Evolutionary conservation across 23 tunicate genomes (phyloP), one percentile per base, ranked within the genome.

Genomic region (Ciona savignyi): DNA sequence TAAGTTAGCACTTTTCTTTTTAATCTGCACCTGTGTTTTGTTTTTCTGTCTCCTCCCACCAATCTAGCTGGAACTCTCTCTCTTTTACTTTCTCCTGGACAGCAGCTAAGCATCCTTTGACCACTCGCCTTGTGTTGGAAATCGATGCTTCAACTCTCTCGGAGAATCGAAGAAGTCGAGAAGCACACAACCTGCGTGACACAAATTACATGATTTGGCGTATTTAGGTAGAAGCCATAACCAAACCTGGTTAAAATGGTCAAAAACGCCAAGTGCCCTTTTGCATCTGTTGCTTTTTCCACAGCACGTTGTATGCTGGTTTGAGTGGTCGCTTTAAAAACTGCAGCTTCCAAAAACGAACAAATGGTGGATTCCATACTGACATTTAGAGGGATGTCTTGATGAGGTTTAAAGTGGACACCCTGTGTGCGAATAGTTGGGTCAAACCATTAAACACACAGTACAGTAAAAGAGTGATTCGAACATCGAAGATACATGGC

Each of bases 291-390:
- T 28, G 81, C 73, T 77, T 73, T 35, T 15, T 71, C 62, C 2
- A 82, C 73, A 0, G 80, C 96, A 29, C 67, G 48, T 51, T 64
- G 42, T 20, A 88, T 82, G 35, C 73, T 32, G 25, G 79, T 72
- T 67, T 88, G 96, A 24, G 87, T 79, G 30, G 81, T 72, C 11
- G 83, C 87, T 32, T 73, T 66, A 73, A 81, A 77, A 1, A 81
- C 77, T 3, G 64, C 63, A 34, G 81, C 96, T 20, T 79, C 72
- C 42, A 88, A 60, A 63, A 33, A 88, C 20, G 78, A 67, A 25
- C 77, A 76, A 60, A 81, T 60, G 4, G 66, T 51, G 2, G 70
- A 71, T 28, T 69, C 70, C 1, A 88, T 63, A 30, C 84, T 71
- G 49, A 72, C 87, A 3, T 88, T 77, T 60, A 75, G 49, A 1